Evolutionary conservation across 2,797 vertebrate genomes (phyloP).

Genomic region (Hippopotamyrus pictus): DNA sequence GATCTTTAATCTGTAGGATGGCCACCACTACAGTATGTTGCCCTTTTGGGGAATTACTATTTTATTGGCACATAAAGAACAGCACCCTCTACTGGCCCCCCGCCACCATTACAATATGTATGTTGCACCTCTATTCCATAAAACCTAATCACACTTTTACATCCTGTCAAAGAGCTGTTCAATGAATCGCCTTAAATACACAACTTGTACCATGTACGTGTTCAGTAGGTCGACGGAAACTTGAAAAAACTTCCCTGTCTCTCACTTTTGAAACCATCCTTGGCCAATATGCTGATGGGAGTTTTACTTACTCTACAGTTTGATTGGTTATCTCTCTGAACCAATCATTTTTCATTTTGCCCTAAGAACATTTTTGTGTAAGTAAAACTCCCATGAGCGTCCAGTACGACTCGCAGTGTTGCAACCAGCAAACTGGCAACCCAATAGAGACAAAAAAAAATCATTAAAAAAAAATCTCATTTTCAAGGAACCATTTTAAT

Average conservation of each 20-base stretch:
- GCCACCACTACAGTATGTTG: background rate
- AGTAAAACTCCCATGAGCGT: background rate
- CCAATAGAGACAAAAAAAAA: background rate
- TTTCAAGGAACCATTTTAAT: constrained; percentile 5
- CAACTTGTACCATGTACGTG: background rate
- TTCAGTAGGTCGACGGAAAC: background rate
- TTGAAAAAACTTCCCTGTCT: background rate
- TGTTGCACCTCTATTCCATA: background rate
- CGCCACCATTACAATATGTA: background rate
- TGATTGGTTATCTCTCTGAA: background rate
- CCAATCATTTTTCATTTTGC: background rate
- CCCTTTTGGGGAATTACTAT: background rate
- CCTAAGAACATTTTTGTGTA: background rate
- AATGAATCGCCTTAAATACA: background rate
- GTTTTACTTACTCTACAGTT: background rate
- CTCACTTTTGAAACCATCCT: background rate
- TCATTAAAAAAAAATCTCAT: background rate
- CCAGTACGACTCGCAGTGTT: background rate
- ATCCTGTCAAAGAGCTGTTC: background rate
- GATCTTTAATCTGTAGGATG: background rate
- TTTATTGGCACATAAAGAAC: background rate
- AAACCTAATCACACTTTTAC: background rate
- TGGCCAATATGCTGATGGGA: background rate
- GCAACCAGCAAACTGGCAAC: background rate
- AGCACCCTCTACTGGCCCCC: background rate